Conservation (phyloP, 2,113 vertebrate species). For the Ciconia stormi region DNA sequence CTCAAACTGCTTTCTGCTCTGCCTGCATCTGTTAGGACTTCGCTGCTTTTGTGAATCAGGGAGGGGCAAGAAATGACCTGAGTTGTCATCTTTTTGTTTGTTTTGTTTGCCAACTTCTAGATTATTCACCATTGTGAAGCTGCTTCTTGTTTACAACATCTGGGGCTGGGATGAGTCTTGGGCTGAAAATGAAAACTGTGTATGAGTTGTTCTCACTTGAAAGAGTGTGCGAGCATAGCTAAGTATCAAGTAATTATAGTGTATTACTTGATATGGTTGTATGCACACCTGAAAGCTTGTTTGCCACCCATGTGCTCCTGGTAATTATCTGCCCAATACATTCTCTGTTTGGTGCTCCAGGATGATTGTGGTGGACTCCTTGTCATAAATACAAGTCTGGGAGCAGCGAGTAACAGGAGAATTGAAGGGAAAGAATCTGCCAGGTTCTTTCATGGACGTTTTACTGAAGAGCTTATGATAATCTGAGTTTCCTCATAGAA, state of each 20-base stretch:
- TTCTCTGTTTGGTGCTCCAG: background rate
- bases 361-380: background rate
- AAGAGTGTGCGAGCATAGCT: fast-evolving
- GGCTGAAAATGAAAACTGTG: background rate
- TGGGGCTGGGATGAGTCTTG: background rate
- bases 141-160: background rate
- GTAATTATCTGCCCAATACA: background rate
- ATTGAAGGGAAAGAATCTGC: background rate
- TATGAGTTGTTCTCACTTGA: background rate
- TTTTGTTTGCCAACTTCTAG: background rate
- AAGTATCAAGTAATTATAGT: background rate
- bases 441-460: background rate
- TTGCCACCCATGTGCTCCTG: background rate
- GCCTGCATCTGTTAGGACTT: background rate
- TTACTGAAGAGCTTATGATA: background rate
- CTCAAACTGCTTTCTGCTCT: background rate
- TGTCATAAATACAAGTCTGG: background rate
- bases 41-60: background rate
- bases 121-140: background rate
- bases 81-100: fast-evolving
- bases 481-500: background rate
- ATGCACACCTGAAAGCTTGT: background rate
- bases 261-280: background rate
- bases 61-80: background rate
- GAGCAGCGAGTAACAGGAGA: background rate